Conservation (phyloP, 2,797 vertebrate genomes). For the Hipposideros larvatus region DNA sequence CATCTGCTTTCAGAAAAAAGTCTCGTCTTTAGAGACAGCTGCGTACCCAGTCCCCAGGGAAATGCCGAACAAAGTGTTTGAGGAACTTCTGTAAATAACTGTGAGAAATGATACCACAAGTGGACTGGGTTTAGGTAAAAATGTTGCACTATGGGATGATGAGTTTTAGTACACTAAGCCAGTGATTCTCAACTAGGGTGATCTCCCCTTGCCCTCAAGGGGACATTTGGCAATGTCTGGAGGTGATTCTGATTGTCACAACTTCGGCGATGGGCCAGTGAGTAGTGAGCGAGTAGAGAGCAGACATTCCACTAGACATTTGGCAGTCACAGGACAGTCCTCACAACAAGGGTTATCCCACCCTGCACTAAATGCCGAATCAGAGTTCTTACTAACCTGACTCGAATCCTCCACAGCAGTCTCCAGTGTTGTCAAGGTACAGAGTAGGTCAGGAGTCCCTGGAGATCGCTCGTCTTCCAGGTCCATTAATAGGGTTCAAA, state of each 20-base stretch:
- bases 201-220: too few species aligned
- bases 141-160: background rate
- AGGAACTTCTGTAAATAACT: constrained; percentile 17
- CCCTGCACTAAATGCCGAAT: background rate
- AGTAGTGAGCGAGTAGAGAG: background rate
- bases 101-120: background rate
- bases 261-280: too few species aligned
- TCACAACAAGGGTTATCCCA: background rate
- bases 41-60: background rate
- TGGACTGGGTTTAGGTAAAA: background rate
- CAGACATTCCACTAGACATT: background rate
- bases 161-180: background rate
- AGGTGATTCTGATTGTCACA: background rate
- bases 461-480: background rate
- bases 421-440: background rate
- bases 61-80: background rate
- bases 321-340: background rate
- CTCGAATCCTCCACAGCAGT: background rate
- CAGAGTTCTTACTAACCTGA: background rate
- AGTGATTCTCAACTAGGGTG: background rate
- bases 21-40: background rate
- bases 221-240: background rate
- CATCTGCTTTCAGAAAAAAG: background rate
- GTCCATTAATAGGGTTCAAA: background rate
- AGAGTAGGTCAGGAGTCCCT: background rate